These are phyloP conservation scores for Synaphobranchus kaupii DNA, from an alignment of 2,797 vertebrate genomes.

Conservation along the genomic window DNA sequence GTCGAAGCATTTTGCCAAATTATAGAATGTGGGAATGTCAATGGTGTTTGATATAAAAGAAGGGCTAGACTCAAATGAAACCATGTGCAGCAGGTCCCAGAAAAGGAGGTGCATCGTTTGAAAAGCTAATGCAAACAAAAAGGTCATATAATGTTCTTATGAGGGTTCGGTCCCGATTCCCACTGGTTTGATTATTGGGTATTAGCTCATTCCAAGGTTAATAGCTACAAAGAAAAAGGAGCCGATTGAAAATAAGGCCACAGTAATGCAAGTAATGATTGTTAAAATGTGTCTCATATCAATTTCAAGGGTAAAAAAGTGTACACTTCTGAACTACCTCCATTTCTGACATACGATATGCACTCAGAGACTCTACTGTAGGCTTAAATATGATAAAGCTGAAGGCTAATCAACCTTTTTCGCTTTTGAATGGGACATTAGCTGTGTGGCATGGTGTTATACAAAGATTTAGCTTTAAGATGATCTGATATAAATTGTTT, in stretches of 20 bases:
- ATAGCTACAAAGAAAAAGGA: not conserved
- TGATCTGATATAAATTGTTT: not conserved
- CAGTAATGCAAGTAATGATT: not conserved
- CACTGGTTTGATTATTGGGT: no score
- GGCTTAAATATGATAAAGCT: not conserved
- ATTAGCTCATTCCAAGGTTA: no score
- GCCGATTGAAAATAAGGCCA: not conserved
- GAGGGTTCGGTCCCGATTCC: no score
- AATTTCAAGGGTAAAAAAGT: no score
- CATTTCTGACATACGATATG: not conserved
- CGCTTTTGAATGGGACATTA: not conserved
- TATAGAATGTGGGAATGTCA: not conserved
- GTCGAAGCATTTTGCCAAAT: not conserved
- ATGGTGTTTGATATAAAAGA: not conserved
- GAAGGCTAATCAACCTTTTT: not conserved
- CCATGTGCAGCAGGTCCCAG: no score
- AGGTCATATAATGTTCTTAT: no score
- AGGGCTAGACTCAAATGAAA: not conserved
- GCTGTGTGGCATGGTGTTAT: not conserved
- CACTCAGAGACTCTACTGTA: not conserved
- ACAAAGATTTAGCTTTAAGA: not conserved
- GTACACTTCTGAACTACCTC: no score
- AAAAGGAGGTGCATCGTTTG: not conserved
- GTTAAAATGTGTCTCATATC: no score
- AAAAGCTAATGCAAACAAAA: not conserved